Evolutionary conservation across 2,888 invertebrate genomes (phyloP), one percentile per base, ranked within the genome.

Genomic region (Xylophagus ater): DNA sequence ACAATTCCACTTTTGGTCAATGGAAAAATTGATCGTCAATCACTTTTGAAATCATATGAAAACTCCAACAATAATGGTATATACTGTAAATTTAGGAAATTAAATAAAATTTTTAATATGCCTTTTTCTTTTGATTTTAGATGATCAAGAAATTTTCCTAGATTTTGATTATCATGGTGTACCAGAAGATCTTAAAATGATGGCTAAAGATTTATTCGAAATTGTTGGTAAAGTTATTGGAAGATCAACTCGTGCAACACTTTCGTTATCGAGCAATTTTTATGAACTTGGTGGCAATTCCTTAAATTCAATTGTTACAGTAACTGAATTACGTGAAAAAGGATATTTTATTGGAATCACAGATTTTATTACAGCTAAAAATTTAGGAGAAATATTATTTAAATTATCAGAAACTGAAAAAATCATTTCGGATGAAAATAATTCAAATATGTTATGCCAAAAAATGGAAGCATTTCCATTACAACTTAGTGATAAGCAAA

Each of bases 251-350:
- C 67, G 83, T 5, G 69, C 73, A 2, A 70, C 71, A 1, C 62
- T 87, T 6, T 72, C 74, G 0, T 55, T 75, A 0, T 65, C 74
- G 13, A 75, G 80, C 0, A 85, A 85, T 49, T 89, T 88, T 60
- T 89, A 82, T 56, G 79, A 84, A 50, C 68, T 89, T 26, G 89
- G 89, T 2, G 89, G 89, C 9, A 87, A 88, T 55, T 88, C 88
- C 0, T 67, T 89, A 14, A 89, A 89, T 58, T 86, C 88, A 0
- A 81, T 89, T 41, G 80, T 74, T 49, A 86, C 86, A 0, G 84
- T 89, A 5, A 81, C 83, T 0, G 71, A 74, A 53, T 59, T 90
- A 34, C 69, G 78, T 31, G 83, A 87, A 39, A 75, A 76, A 53
- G 86, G 86, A 9, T 87, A 81, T 56, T 71, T 72, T 49, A 82